Percentiles rank a stretch among this genome's conserved stretches.
phyloP scores from a whole-genome alignment of 2,888 invertebrate genomes.

The Mamestra brassicae region DNA sequence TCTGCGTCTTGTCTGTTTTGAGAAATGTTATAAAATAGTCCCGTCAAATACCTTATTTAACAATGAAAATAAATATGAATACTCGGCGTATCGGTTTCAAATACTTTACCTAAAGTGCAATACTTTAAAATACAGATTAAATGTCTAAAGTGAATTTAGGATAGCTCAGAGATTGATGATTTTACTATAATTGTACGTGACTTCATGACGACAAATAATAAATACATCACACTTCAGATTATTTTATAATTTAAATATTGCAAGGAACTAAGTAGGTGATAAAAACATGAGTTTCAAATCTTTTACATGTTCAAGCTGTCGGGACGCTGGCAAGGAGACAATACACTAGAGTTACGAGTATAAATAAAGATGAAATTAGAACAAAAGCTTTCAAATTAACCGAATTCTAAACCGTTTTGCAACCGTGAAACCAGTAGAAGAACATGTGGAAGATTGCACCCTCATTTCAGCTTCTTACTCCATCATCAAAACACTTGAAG shows the following conservation, averaged over 20 bases:
- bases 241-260: not conserved
- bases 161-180: not conserved
- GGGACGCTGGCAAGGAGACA: too few species aligned
- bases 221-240: not conserved
- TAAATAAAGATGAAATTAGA: not conserved
- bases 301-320: not conserved
- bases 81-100: too few species aligned
- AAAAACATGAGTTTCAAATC: not conserved
- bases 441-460: not conserved
- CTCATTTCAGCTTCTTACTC: not conserved
- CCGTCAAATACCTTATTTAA: too few species aligned
- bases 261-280: not conserved
- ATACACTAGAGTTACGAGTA: not conserved
- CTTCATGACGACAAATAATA: too few species aligned
- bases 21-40: too few species aligned
- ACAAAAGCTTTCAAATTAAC: not conserved
- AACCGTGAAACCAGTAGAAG: not conserved
- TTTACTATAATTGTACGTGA: not conserved
- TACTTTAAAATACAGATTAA: not conserved
- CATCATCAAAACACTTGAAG: slow-evolving; percentile 34
- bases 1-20: too few species aligned
- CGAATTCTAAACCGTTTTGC: too few species aligned
- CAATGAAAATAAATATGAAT: too few species aligned
- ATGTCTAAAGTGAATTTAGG: not conserved
- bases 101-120: too few species aligned